phyloP scores from a whole-genome alignment of 2,888 invertebrate species.

The Entomobrya multifasciata region DNA sequence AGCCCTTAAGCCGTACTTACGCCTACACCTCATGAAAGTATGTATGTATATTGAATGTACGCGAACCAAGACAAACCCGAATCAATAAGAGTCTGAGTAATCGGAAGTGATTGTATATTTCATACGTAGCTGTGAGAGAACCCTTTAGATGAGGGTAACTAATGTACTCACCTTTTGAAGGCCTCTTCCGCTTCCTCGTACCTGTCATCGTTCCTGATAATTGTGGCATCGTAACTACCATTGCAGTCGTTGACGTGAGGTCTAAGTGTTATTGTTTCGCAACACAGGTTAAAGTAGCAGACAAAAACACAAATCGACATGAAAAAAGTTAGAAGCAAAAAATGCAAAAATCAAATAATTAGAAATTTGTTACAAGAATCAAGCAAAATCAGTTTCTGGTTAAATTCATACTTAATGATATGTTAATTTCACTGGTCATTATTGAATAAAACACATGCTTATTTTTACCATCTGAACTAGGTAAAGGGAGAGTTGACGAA shows the following conservation, averaged over 20 bases:
- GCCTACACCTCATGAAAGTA: not conserved
- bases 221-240: conserved; percentile 69
- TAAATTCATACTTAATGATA: not conserved
- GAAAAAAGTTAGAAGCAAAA: conserved; percentile 30
- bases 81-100: too few relatives aligned
- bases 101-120: too few relatives aligned
- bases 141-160: not conserved
- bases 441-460: not conserved
- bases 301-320: conserved; percentile 38
- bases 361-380: conserved; percentile 19
- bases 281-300: conserved; percentile 36
- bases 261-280: conserved; percentile 28
- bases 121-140: not conserved
- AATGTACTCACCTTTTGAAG: conserved; percentile 86
- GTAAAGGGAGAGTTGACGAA: conserved; percentile 76
- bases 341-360: not conserved
- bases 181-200: conserved; percentile 87
- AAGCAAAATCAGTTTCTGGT: conserved; percentile 24
- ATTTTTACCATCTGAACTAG: conserved; percentile 66
- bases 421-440: not conserved
- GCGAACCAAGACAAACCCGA: too few relatives aligned
- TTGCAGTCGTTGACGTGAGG: conserved; percentile 59
- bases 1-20: not conserved
- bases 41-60: not conserved
- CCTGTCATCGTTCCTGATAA: conserved; percentile 74